phyloP scores from a whole-genome alignment of 2,888 invertebrate genomes.

The Cheilosia vulpina region DNA sequence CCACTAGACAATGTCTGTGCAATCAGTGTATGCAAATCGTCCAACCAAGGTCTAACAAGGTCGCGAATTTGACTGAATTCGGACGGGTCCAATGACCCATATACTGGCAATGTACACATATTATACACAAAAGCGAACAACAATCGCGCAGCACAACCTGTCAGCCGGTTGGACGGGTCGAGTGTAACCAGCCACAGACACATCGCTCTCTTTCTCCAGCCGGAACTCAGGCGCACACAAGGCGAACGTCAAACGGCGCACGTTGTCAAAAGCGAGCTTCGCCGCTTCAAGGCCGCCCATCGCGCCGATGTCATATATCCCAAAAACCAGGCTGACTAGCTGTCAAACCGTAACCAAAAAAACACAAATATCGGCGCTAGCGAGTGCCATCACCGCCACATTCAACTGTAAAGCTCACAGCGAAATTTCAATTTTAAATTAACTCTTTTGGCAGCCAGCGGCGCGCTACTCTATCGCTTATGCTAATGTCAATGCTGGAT shows the following conservation, averaged over 20 bases:
- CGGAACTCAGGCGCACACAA: constrained; percentile 73
- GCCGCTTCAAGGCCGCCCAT: constrained; percentile 55
- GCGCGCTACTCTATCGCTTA: constrained; percentile 60
- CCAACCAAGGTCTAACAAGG: constrained; percentile 82
- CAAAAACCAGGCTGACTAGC: not conserved
- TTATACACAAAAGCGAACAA: constrained; percentile 11
- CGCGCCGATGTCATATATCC: constrained; percentile 56
- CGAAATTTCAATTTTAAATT: constrained; percentile 68
- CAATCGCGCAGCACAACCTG: constrained; percentile 6
- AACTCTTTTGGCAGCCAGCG: constrained; percentile 60
- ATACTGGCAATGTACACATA: constrained; percentile 41
- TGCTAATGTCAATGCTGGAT: constrained; percentile 67
- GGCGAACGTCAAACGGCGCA: constrained; percentile 70
- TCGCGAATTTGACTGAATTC: constrained; percentile 78
- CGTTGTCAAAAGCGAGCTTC: constrained; percentile 46
- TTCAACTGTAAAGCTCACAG: constrained; percentile 37
- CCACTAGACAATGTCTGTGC: constrained; percentile 31
- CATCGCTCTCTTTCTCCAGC: constrained; percentile 33
- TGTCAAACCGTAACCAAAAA: constrained; percentile 22
- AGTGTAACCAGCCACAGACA: not conserved
- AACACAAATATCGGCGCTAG: constrained; percentile 24
- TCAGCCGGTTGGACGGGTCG: constrained; percentile 54
- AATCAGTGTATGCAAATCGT: constrained; percentile 67
- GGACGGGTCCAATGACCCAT: constrained; percentile 81
- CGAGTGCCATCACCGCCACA: constrained; percentile 22